A percentile compares a stretch with the other conserved stretches of the same genome.
phyloP scores from a whole-genome alignment of 2,113 vertebrate genomes.

The Platichthys flesus region DNA sequence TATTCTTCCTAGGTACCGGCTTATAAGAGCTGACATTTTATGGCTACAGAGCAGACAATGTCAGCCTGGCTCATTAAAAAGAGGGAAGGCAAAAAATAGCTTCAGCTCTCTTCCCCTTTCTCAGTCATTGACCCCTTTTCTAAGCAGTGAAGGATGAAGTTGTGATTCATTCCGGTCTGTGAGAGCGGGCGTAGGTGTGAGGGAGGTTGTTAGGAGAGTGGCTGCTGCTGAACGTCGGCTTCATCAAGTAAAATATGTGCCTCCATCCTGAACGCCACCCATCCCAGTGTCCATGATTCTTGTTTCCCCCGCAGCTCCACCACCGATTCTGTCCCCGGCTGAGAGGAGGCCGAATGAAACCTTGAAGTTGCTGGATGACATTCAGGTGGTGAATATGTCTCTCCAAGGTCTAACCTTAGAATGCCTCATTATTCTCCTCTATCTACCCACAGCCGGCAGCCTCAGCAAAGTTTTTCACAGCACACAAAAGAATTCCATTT shows the following conservation, averaged over 20 bases:
- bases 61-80: neutral
- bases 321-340: slow-evolving; percentile 58
- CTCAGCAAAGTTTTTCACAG: slow-evolving; percentile 18
- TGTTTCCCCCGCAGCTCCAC: slow-evolving; percentile 72
- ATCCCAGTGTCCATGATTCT: neutral
- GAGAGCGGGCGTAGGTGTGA: neutral
- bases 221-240: neutral
- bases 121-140: slow-evolving; percentile 18
- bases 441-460: neutral
- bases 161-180: slow-evolving; percentile 3
- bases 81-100: slow-evolving; percentile 20
- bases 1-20: neutral
- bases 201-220: neutral
- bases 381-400: slow-evolving; percentile 77
- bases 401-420: slow-evolving; percentile 27
- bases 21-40: neutral
- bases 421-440: neutral
- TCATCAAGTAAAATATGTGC: neutral
- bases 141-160: neutral
- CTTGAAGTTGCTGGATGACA: slow-evolving; percentile 85
- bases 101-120: neutral
- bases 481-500: slow-evolving; percentile 13
- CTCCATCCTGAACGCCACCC: neutral
- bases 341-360: slow-evolving; percentile 75
- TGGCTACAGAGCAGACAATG: neutral